These are phyloP conservation scores for Motacilla alba DNA, from an alignment of 2,113 vertebrate species.

Conservation along the genomic window DNA sequence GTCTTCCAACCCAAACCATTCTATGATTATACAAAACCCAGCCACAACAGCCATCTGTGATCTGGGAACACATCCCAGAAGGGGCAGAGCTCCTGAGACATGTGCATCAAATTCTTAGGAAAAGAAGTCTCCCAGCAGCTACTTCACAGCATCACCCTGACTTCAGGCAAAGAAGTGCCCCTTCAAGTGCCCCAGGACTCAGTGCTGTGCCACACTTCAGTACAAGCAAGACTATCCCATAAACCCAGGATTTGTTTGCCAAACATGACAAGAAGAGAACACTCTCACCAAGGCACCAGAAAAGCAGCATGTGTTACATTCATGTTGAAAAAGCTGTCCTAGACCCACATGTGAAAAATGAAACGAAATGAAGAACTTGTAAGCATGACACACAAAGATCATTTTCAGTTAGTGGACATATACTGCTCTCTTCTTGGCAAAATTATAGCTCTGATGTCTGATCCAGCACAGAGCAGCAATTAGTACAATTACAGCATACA, in stretches of 20 bases:
- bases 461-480: not conserved
- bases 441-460: not conserved
- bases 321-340: not conserved
- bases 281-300: not conserved
- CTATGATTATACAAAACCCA: not conserved
- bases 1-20: not conserved
- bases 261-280: not conserved
- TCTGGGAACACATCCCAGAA: not conserved
- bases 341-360: not conserved
- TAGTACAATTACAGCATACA: conserved; percentile 23
- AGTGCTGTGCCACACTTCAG: not conserved
- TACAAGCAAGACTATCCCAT: not conserved
- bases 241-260: not conserved
- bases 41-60: not conserved
- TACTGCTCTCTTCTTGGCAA: not conserved
- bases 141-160: not conserved
- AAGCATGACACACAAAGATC: not conserved
- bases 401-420: not conserved
- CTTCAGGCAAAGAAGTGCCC: not conserved
- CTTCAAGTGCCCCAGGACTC: not conserved
- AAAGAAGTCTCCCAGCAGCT: not conserved
- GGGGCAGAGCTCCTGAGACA: not conserved
- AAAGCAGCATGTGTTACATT: not conserved
- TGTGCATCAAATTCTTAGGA: not conserved
- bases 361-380: not conserved